Evolutionary conservation across 2,797 vertebrate species (phyloP).

Genomic region (Coccyzus lansbergi): DNA sequence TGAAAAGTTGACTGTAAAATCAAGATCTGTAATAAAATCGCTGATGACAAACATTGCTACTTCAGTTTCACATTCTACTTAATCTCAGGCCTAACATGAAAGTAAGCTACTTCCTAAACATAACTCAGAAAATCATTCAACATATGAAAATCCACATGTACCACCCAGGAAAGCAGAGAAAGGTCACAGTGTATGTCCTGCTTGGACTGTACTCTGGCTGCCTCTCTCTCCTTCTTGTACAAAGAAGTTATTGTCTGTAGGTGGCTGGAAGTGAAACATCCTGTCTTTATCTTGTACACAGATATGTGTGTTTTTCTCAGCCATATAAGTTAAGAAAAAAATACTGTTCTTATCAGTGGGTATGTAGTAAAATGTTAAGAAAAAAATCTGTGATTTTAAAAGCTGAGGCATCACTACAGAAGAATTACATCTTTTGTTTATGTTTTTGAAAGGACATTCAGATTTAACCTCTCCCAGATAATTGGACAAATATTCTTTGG

Average conservation of each 20-base stretch:
- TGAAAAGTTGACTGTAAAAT: background rate
- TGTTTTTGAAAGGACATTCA: too few species aligned
- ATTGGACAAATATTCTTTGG: too few species aligned
- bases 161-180: background rate
- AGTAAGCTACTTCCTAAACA: background rate
- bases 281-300: background rate
- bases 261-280: background rate
- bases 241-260: background rate
- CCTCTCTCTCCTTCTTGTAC: background rate
- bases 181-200: background rate
- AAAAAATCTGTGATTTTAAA: background rate
- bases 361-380: background rate
- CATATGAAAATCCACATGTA: background rate
- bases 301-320: background rate
- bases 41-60: background rate
- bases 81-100: background rate
- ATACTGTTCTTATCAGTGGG: background rate
- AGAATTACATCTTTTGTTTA: too few species aligned
- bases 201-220: fast-evolving
- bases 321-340: background rate
- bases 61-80: background rate
- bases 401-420: too few species aligned
- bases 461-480: background rate
- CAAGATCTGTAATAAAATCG: background rate
- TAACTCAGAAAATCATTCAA: background rate